These are phyloP conservation scores for Chelon auratus DNA, from an alignment of 2,797 vertebrate species.

Conservation along the genomic window DNA sequence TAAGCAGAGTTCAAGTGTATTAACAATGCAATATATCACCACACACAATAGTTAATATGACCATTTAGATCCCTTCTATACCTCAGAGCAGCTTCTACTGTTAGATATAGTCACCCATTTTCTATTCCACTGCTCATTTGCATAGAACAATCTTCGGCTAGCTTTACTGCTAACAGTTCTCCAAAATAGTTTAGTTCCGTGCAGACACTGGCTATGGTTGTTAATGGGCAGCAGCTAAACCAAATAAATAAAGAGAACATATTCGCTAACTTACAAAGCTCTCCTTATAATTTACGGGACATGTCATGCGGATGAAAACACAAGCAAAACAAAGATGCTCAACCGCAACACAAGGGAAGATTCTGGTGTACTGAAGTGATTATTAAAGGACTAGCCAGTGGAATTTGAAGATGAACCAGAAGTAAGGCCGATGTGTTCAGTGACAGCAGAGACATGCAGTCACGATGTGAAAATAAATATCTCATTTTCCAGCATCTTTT, in stretches of 20 bases:
- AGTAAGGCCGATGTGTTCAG: no score
- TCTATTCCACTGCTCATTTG: neutral
- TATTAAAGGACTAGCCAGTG: no score
- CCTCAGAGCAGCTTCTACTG: neutral
- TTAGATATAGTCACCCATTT: neutral
- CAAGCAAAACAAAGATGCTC: neutral
- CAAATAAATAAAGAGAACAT: neutral
- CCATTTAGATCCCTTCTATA: neutral
- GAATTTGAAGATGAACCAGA: no score
- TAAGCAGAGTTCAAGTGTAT: no score
- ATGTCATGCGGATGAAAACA: neutral
- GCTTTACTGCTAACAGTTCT: neutral
- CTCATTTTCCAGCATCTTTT: no score
- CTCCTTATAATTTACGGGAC: neutral
- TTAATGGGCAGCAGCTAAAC: neutral
- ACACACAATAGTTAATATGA: no score
- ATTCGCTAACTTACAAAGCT: no score
- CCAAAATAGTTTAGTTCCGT: neutral
- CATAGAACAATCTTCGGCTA: neutral
- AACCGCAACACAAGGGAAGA: no score
- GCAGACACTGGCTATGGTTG: neutral
- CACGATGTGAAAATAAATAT: no score
- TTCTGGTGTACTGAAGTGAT: neutral
- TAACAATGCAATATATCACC: no score
- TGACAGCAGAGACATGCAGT: no score